phyloP scores from a whole-genome alignment of 30 jellyfish, hydroid and myxozoan species.

The Hydra vulgaris region DNA sequence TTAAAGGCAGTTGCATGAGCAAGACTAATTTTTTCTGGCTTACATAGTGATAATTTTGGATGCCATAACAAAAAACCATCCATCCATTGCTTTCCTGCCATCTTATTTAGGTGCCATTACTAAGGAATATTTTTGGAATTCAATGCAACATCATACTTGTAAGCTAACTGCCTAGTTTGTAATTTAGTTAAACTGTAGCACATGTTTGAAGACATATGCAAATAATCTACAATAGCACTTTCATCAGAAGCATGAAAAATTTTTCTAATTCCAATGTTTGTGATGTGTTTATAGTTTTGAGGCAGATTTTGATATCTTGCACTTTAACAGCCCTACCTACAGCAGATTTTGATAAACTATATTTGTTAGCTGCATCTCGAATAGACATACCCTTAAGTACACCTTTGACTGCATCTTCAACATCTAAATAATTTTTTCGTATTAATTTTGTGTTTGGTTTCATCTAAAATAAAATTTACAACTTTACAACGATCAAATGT shows the following conservation, averaged over 20 bases:
- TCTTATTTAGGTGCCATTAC: no score
- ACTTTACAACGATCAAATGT: no score
- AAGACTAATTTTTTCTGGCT: no score
- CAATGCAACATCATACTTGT: no score
- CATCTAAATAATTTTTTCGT: background rate
- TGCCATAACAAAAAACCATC: no score
- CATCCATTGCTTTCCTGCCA: no score
- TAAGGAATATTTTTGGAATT: no score
- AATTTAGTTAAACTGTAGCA: no score
- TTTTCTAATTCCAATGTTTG: background rate
- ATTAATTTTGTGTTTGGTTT: background rate
- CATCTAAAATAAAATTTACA: background rate
- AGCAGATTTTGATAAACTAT: background rate
- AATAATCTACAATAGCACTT: background rate
- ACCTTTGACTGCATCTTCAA: background rate
- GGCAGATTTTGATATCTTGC: background rate
- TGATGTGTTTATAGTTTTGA: background rate
- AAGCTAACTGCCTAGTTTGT: no score
- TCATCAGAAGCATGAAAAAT: background rate
- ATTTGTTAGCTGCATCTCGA: background rate
- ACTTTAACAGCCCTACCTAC: background rate
- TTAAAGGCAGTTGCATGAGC: no score
- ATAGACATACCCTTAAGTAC: background rate
- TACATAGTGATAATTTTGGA: no score
- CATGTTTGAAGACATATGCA: background rate